These are phyloP conservation scores for Diadumene lineata DNA, from an alignment of 92 coral and sea anemone species.

Conservation along the genomic window DNA sequence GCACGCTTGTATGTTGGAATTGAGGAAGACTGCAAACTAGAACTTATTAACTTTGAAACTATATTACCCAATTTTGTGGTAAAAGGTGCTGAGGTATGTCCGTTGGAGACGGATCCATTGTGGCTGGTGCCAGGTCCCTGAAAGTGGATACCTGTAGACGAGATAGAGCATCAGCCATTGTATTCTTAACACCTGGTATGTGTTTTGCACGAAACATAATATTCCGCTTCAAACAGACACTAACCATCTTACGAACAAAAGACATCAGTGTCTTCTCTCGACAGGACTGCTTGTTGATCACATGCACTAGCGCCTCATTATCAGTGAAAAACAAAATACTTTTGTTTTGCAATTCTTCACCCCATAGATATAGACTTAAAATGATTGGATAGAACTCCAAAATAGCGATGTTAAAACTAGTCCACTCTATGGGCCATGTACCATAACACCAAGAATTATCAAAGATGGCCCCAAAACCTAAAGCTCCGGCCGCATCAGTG, in stretches of 20 bases:
- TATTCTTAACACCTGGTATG: slow-evolving; percentile 22
- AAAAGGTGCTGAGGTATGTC: slow-evolving; percentile 44
- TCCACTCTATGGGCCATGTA: slow-evolving; percentile 27
- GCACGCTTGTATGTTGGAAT: slow-evolving; percentile 63
- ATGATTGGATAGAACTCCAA: slow-evolving; percentile 36
- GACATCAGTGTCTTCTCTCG: no score
- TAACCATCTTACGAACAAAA: no score
- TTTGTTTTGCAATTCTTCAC: slow-evolving; percentile 20
- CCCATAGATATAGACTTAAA: slow-evolving; percentile 24
- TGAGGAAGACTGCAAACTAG: slow-evolving; percentile 61
- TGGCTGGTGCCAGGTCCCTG: slow-evolving; percentile 42
- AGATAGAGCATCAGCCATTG: slow-evolving; percentile 31
- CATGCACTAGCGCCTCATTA: slow-evolving; percentile 55
- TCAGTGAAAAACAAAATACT: slow-evolving; percentile 50
- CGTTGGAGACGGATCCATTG: slow-evolving; percentile 48
- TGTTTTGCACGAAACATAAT: no score
- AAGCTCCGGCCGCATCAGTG: slow-evolving; percentile 28
- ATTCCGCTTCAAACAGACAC: no score
- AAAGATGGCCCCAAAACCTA: slow-evolving; percentile 36
- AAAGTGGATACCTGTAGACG: slow-evolving; percentile 45
- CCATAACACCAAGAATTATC: slow-evolving; percentile 41
- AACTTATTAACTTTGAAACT: slow-evolving; percentile 31
- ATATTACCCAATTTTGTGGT: slow-evolving; percentile 50
- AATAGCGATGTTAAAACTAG: slow-evolving; percentile 12
- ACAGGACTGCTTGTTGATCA: no score